Evolutionary conservation across 92 coral and sea anemone species (phyloP).

Genomic region (Porites lobata): DNA sequence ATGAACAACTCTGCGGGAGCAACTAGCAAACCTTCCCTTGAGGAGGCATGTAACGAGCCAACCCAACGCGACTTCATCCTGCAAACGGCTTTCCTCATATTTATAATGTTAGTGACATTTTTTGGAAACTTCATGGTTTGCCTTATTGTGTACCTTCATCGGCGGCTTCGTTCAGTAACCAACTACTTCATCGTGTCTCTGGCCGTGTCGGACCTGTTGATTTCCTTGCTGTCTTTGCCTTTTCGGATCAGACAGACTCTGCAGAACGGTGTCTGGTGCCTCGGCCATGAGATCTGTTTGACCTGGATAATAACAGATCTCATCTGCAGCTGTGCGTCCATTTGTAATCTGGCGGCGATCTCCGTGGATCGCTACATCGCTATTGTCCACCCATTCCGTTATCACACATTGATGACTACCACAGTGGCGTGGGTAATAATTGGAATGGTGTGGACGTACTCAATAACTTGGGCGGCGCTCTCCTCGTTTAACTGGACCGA

Average conservation of each 20-base stretch:
- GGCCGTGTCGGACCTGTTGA: slow-evolving; percentile 88
- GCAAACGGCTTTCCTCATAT: slow-evolving; percentile 74
- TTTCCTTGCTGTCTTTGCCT: slow-evolving; percentile 79
- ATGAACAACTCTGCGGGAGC: slow-evolving; percentile 16
- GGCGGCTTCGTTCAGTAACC: slow-evolving; percentile 88
- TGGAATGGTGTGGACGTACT: slow-evolving; percentile 77
- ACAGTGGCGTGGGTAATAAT: slow-evolving; percentile 65
- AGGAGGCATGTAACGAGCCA: slow-evolving; percentile 36
- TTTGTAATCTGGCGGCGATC: slow-evolving; percentile 91
- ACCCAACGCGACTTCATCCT: slow-evolving; percentile 58
- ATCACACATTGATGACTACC: slow-evolving; percentile 84
- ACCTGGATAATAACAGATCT: slow-evolving; percentile 84
- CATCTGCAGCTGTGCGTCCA: slow-evolving; percentile 88
- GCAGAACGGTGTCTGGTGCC: slow-evolving; percentile 87
- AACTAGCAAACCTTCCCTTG: not conserved
- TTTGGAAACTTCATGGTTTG: slow-evolving; percentile 86
- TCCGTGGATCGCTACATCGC: slow-evolving; percentile 93
- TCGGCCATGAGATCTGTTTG: slow-evolving; percentile 53
- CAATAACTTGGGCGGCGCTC: slow-evolving; percentile 63
- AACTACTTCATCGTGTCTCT: slow-evolving; percentile 93
- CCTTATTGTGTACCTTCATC: slow-evolving; percentile 78
- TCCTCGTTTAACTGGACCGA: slow-evolving; percentile 83
- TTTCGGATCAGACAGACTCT: slow-evolving; percentile 79
- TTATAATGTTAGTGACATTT: slow-evolving; percentile 81
- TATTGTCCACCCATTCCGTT: slow-evolving; percentile 89